Conservation (phyloP, 2,797 vertebrate species). For the Decapterus maruadsi region DNA sequence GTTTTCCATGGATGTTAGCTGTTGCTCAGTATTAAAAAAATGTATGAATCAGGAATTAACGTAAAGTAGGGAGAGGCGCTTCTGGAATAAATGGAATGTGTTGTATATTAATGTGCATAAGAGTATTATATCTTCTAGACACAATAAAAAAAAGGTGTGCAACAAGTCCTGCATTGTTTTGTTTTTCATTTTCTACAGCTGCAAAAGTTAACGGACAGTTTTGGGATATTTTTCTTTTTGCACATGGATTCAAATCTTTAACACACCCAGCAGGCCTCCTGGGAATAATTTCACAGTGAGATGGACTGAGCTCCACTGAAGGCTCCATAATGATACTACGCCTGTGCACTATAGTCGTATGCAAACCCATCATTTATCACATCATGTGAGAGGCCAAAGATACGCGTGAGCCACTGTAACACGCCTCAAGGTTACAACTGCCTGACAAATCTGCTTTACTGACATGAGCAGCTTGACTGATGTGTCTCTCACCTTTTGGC, state of each 20-base stretch:
- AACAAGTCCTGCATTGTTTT: conserved; percentile 5
- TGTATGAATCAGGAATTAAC: conserved; percentile 15
- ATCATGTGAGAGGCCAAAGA: conserved; percentile 54
- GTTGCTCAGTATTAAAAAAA: conserved; percentile 38
- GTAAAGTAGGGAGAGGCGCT: conserved; percentile 17
- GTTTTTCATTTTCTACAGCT: background rate
- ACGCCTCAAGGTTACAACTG: conserved; percentile 77
- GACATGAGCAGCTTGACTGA: conserved; percentile 73
- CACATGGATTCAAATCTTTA: conserved; percentile 9
- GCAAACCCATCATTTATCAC: conserved; percentile 64
- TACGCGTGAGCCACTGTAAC: conserved; percentile 64
- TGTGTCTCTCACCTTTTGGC: conserved; percentile 76
- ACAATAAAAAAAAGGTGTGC: conserved; percentile 63
- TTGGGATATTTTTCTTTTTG: background rate
- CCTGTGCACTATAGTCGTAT: conserved; percentile 40
- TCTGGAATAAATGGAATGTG: conserved; percentile 45
- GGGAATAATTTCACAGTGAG: conserved; percentile 47
- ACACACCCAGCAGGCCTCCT: conserved; percentile 17
- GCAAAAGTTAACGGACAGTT: background rate
- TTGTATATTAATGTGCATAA: conserved; percentile 72
- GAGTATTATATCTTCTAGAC: conserved; percentile 53
- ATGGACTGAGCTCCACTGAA: conserved; percentile 35
- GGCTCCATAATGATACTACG: conserved; percentile 42
- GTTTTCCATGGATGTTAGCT: conserved; percentile 30
- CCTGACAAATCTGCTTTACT: conserved; percentile 79